Conservation (phyloP, 1,140 invertebrate genomes). For the Helicoverpa zea region DNA sequence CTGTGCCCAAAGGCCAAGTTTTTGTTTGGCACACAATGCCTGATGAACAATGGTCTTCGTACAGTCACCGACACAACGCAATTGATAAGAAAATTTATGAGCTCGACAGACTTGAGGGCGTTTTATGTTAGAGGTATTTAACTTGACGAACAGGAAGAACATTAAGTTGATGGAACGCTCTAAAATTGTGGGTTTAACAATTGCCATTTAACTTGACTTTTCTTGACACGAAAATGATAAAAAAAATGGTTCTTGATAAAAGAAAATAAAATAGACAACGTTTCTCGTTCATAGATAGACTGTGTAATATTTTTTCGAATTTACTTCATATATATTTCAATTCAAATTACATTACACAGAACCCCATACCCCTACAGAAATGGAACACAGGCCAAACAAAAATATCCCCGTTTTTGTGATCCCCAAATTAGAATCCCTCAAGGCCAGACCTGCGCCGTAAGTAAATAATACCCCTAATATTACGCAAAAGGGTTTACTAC, state of each 20-base stretch:
- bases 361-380: not conserved
- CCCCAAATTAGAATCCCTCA: conserved; percentile 9
- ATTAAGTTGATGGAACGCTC: not conserved
- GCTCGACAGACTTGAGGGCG: not conserved
- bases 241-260: too few species aligned
- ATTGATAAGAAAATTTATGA: conserved; percentile 33
- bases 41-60: conserved; percentile 17
- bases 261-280: too few species aligned
- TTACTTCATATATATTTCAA: too few species aligned
- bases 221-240: too few species aligned
- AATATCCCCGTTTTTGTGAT: conserved; percentile 8
- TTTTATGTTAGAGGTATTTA: not conserved
- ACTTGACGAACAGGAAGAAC: too few species aligned
- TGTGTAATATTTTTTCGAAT: too few species aligned
- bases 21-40: conserved; percentile 32
- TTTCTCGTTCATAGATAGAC: too few species aligned
- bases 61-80: conserved; percentile 15
- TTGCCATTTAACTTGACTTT: too few species aligned
- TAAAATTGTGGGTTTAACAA: not conserved
- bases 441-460: not conserved
- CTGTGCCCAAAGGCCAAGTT: conserved; percentile 16
- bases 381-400: conserved; percentile 8
- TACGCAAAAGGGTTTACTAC: conserved; percentile 30
- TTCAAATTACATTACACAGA: not conserved
- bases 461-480: conserved; percentile 33